Base-by-base conservation (phyloP, 2,888 invertebrate species). In the Pogonocherus hispidulus region DNA sequence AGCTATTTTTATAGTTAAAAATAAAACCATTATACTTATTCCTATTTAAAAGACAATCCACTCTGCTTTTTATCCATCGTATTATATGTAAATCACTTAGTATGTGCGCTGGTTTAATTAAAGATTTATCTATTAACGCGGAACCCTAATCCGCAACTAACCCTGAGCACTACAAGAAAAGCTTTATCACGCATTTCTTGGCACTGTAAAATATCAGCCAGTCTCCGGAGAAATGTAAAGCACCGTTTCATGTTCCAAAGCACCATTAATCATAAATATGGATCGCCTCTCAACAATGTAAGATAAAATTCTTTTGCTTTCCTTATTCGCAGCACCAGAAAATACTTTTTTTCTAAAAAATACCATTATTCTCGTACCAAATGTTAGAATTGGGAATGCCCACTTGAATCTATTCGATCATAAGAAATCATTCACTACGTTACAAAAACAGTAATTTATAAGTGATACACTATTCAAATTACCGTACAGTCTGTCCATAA, bases 261-360 rank as follows among this genome's bases (percentile, higher is more conserved):
- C 49, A 67, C 76, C 77, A 80, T 81, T 79, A 81, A 81, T 81
- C 80, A 80, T 68, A 76, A 71, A 80, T 79, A 79, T 80, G 78
- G 79, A 80, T 79, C 78, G 75, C 77, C 76, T 76, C 76, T 77
- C 78, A 76, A 76, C 80, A 77, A 69, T 76, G 70, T 74, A 72
- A 71, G 68, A 71, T 57, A 67, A 59, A 67, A 69, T 64, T 67
- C 67, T 65, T 41, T 57, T 67, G 32, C 64, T 55, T 35, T 51
- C 35, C 16, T 56, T 44, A 47, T 64, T 54, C 63, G 62, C 37
- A 35, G 59, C 63, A 63, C 52, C 57, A 56, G 41, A 41, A 41
- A 41, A 41, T 41, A 41, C n/a, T 41, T 41, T 37, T 41, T 41
- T 41, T n/a, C 3, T n/a, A n/a, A 14, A 41, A 41, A 41, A n/a